phyloP scores from a whole-genome alignment of 2,888 invertebrate species.

The Erannis defoliaria region DNA sequence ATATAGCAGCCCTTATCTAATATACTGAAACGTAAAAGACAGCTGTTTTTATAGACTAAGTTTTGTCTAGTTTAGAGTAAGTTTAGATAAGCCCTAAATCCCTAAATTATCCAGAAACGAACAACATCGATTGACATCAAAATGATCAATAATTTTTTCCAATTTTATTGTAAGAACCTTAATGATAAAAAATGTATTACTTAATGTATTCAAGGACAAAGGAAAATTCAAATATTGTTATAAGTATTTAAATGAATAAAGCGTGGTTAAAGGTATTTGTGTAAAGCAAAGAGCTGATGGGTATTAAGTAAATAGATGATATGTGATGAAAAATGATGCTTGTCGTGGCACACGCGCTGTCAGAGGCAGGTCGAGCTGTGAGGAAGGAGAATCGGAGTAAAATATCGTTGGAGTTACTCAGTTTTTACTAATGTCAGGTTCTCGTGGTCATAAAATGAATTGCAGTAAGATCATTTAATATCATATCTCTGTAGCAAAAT shows the following conservation, averaged over 20 bases:
- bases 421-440: not conserved
- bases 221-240: not conserved
- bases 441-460: too few species aligned
- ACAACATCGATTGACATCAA: too few species aligned
- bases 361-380: not conserved
- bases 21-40: too few species aligned
- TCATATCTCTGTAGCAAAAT: too few species aligned
- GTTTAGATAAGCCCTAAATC: too few species aligned
- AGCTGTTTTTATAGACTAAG: too few species aligned
- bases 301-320: not conserved
- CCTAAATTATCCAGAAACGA: too few species aligned
- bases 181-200: not conserved
- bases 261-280: conserved; percentile 11
- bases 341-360: not conserved
- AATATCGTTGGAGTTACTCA: not conserved
- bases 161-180: too few species aligned
- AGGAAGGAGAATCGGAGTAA: conserved; percentile 5
- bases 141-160: too few species aligned
- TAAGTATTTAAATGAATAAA: conserved; percentile 5
- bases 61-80: too few species aligned
- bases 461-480: too few species aligned
- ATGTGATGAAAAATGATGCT: conserved; percentile 1
- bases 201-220: not conserved
- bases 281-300: conserved; percentile 9
- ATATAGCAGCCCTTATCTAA: too few species aligned